A percentile compares a stretch with the other conserved stretches of the same genome.
phyloP scores from a whole-genome alignment of 2,113 vertebrate species.

The Chlamydotis undulata region DNA sequence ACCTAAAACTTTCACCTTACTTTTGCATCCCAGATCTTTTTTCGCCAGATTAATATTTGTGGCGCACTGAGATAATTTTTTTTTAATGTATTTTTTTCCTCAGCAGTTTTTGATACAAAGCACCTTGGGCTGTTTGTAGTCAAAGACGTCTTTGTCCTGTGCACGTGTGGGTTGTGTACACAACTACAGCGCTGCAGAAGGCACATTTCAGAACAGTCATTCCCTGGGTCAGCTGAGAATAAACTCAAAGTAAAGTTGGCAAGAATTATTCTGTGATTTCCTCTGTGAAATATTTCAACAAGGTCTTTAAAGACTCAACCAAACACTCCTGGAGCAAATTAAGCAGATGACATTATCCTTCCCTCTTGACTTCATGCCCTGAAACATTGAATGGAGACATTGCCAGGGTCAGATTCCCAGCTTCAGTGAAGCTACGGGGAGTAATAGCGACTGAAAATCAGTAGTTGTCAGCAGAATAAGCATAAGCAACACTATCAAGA shows the following conservation, averaged over 20 bases:
- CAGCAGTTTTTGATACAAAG: background rate
- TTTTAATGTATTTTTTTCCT: background rate
- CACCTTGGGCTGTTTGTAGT: background rate
- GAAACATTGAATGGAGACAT: background rate
- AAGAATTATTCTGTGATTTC: conserved; percentile 17
- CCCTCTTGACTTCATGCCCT: conserved; percentile 18
- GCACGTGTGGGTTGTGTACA: background rate
- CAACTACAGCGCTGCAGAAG: background rate
- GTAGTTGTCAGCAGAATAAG: background rate
- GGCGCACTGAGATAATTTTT: background rate
- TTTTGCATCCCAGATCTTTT: background rate
- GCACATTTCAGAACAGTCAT: background rate
- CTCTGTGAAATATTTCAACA: conserved; percentile 12
- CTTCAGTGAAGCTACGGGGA: background rate
- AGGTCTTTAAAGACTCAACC: conserved; percentile 24
- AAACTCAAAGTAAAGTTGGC: conserved; percentile 18
- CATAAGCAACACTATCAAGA: background rate
- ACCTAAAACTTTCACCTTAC: background rate
- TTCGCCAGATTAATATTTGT: background rate
- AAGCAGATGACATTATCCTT: conserved; percentile 24
- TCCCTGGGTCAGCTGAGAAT: background rate
- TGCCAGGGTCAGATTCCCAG: conserved; percentile 8
- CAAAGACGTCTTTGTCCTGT: background rate
- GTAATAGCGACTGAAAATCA: background rate
- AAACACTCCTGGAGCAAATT: conserved; percentile 39